Conservation (phyloP, 2,888 invertebrate species). For the Apomyelois bistriatella region DNA sequence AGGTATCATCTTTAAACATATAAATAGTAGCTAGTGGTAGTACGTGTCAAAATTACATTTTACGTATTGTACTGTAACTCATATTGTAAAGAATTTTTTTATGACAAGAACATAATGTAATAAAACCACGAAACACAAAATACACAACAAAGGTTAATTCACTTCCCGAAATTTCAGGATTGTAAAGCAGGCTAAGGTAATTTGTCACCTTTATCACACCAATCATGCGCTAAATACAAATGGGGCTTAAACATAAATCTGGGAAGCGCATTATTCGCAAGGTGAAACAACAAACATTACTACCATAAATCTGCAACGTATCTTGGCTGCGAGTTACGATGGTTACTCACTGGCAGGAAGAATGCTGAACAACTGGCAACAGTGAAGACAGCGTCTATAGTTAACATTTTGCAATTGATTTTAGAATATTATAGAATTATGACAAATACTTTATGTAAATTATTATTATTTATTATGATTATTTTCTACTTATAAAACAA, state of each 20-base stretch:
- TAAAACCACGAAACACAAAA: background rate
- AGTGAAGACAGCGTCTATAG: background rate
- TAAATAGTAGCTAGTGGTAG: too few species aligned
- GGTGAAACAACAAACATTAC: conserved; percentile 79
- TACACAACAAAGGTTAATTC: conserved; percentile 1
- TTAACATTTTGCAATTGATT: too few species aligned
- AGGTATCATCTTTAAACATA: too few species aligned
- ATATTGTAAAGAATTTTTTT: too few species aligned
- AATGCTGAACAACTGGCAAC: conserved; percentile 16
- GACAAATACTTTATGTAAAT: too few species aligned
- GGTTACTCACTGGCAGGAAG: conserved; percentile 30
- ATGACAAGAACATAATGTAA: background rate
- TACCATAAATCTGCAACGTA: conserved; percentile 77
- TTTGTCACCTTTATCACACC: conserved; percentile 61
- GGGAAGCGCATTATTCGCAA: conserved; percentile 67
- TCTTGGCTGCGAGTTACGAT: conserved; percentile 64
- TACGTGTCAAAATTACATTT: too few species aligned
- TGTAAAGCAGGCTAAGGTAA: conserved; percentile 30
- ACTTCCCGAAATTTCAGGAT: background rate
- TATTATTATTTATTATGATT: too few species aligned
- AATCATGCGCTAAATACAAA: conserved; percentile 63
- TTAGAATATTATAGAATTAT: too few species aligned
- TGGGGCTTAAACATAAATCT: conserved; percentile 75
- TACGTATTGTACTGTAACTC: too few species aligned
- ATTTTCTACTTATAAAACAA: too few species aligned